Percentiles rank a stretch among this genome's conserved stretches.
Conservation (phyloP, 2,888 invertebrate species). For the Machimus rusticus region DNA sequence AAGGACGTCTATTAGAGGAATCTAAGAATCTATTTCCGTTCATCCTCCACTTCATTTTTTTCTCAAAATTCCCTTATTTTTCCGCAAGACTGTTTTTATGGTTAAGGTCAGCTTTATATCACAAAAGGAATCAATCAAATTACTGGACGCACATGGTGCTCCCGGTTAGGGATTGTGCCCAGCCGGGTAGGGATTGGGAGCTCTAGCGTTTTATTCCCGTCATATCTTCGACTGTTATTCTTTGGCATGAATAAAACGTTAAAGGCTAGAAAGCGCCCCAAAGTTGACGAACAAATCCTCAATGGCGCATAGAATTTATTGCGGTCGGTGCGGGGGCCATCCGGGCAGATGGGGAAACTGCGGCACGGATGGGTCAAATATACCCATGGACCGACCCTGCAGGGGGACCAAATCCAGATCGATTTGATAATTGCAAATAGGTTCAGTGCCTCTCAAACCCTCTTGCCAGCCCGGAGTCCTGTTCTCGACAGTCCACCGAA, state of each 20-base stretch:
- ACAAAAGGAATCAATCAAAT: background rate
- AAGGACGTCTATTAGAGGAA: background rate
- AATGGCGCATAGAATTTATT: constrained; percentile 9
- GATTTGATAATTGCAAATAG: constrained; percentile 10
- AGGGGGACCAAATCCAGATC: background rate
- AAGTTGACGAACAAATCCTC: background rate
- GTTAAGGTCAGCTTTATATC: background rate
- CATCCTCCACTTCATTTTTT: background rate
- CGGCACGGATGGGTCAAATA: background rate
- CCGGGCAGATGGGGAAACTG: background rate
- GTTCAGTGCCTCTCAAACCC: background rate
- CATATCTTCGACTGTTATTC: constrained; percentile 10
- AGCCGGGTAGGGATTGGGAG: background rate
- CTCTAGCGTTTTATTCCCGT: background rate
- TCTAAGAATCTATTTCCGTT: background rate
- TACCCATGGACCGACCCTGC: background rate
- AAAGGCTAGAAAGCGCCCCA: background rate
- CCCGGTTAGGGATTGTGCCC: background rate
- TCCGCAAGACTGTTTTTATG: background rate
- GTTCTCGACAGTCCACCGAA: background rate
- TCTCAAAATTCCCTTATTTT: background rate
- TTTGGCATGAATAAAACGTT: background rate
- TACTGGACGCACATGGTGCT: background rate
- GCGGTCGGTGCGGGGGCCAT: constrained; percentile 3
- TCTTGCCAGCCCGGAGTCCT: background rate